These are phyloP conservation scores for Alligator sinensis DNA, from an alignment of 2,113 vertebrate genomes.

Conservation along the genomic window DNA sequence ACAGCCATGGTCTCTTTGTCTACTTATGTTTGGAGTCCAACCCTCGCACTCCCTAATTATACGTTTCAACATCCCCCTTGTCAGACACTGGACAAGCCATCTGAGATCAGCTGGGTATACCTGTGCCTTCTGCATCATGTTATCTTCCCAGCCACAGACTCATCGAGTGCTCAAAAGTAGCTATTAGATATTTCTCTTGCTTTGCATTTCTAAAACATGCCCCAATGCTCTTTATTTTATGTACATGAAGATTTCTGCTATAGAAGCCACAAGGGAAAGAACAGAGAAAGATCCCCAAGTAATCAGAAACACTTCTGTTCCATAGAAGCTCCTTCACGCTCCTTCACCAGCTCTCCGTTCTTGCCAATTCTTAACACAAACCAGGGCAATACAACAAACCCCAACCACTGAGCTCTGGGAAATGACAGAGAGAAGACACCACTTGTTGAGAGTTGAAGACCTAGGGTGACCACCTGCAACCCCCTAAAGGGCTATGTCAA, in stretches of 20 bases:
- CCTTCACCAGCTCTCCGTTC: not conserved
- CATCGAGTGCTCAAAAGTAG: not conserved
- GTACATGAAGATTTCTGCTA: not conserved
- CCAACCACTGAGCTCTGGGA: not conserved
- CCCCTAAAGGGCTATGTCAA: not conserved
- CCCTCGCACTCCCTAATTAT: accelerated
- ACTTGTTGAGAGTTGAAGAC: not conserved
- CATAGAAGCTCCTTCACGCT: not conserved
- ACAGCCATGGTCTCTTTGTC: not conserved
- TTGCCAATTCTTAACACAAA: not conserved
- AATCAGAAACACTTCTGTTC: not conserved
- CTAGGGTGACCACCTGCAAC: no score
- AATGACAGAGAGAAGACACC: not conserved
- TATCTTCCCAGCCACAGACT: not conserved
- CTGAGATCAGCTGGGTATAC: not conserved
- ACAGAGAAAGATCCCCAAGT: not conserved
- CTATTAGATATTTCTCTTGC: not conserved
- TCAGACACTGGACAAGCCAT: not conserved
- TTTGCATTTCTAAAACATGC: not conserved
- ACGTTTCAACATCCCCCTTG: not conserved
- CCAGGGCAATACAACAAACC: not conserved
- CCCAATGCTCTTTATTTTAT: not conserved
- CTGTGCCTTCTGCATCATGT: not conserved
- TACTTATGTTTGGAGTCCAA: not conserved
- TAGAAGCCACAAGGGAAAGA: not conserved